A percentile compares a stretch with the other conserved stretches of the same genome.
Evolutionary conservation across 2,797 vertebrate genomes (phyloP).

Genomic region (Microctenopoma stevenorrisi): DNA sequence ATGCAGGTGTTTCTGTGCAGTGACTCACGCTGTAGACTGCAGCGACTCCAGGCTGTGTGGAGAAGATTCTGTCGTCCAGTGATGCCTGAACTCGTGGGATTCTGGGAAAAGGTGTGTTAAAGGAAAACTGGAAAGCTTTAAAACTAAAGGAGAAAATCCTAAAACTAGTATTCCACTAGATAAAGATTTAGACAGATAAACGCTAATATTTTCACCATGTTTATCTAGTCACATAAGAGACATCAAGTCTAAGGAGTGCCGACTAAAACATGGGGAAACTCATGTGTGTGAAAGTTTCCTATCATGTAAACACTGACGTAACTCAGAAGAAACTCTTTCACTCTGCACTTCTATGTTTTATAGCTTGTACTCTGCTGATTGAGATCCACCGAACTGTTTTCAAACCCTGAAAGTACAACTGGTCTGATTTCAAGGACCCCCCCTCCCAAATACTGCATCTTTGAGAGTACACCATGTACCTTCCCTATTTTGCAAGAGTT

Average conservation of each 20-base stretch:
- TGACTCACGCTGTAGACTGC: slow-evolving; percentile 86
- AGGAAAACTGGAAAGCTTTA: slow-evolving; percentile 74
- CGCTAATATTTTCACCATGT: not conserved
- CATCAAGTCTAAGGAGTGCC: not conserved
- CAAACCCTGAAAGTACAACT: slow-evolving; percentile 15
- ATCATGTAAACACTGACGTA: slow-evolving; percentile 2
- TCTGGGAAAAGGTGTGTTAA: slow-evolving; percentile 75
- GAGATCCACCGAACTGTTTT: slow-evolving; percentile 44
- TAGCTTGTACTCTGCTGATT: slow-evolving; percentile 24
- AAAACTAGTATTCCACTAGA: slow-evolving; percentile 19
- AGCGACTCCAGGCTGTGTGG: slow-evolving; percentile 82
- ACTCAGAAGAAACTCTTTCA: not conserved
- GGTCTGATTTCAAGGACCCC: slow-evolving; percentile 43
- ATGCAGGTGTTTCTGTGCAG: slow-evolving; percentile 29
- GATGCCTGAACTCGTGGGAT: slow-evolving; percentile 81
- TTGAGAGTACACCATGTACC: slow-evolving; percentile 75
- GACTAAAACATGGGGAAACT: slow-evolving; percentile 12
- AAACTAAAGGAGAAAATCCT: slow-evolving; percentile 56
- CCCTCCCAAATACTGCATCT: slow-evolving; percentile 61
- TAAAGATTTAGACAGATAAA: not conserved
- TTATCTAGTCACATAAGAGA: not conserved
- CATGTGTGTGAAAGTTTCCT: not conserved
- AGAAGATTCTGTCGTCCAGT: slow-evolving; percentile 85
- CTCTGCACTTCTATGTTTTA: slow-evolving; percentile 1
- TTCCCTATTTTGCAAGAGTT: slow-evolving; percentile 68